A percentile compares a stretch with the other conserved stretches of the same genome.
Conservation (phyloP, 2,113 vertebrate species). For the Percopsis transmontana region DNA sequence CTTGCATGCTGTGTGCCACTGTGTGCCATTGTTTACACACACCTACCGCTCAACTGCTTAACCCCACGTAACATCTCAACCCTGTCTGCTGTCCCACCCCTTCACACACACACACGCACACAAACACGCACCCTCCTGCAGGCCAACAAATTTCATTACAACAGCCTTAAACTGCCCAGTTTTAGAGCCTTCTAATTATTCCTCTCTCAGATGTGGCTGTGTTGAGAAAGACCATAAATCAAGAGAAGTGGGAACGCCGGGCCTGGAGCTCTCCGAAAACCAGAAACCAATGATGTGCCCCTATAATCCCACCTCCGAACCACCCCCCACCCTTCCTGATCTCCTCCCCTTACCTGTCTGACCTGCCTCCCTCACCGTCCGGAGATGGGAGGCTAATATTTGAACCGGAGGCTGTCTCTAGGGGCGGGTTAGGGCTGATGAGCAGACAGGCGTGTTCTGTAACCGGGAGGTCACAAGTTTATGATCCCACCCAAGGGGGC, state of each 20-base stretch:
- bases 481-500: too few relatives aligned
- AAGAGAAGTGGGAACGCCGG: conserved; percentile 80
- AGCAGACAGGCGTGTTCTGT: too few relatives aligned
- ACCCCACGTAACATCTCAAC: conserved; percentile 12
- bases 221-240: conserved; percentile 83
- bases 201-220: conserved; percentile 87
- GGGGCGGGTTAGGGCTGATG: not conserved
- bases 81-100: not conserved
- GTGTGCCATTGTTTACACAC: conserved; percentile 21
- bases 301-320: conserved; percentile 9
- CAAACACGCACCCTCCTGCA: conserved; percentile 56
- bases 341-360: conserved; percentile 29
- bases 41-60: conserved; percentile 42
- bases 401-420: not conserved
- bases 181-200: conserved; percentile 90
- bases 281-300: conserved; percentile 89
- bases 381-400: not conserved
- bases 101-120: conserved; percentile 26
- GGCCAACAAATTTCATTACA: conserved; percentile 81
- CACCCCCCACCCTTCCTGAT: conserved; percentile 32
- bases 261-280: conserved; percentile 89
- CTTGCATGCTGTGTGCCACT: not conserved
- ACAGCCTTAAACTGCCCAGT: conserved; percentile 82
- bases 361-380: conserved; percentile 6
- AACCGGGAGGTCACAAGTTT: too few relatives aligned